Percentiles rank a stretch among this genome's conserved stretches.
Conservation (phyloP, 2,797 vertebrate species). For the Leptatherina wallacei region DNA sequence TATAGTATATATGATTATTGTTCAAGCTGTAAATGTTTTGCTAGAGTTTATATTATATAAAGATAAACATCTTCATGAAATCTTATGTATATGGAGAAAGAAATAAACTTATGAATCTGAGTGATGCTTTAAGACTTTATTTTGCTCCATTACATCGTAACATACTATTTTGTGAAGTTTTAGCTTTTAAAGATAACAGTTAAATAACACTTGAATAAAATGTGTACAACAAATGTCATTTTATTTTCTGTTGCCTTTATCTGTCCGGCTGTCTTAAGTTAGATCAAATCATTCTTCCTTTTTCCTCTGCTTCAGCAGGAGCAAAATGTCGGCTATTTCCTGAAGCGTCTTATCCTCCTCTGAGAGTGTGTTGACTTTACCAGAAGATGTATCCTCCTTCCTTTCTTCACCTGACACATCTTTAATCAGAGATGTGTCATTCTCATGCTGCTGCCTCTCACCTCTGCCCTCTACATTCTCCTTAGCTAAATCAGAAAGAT, state of each 20-base stretch:
- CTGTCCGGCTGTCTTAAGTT: neutral
- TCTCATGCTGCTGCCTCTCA: slow-evolving; percentile 35
- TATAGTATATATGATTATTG: slow-evolving; percentile 88
- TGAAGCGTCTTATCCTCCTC: slow-evolving; percentile 65
- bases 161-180: slow-evolving; percentile 5
- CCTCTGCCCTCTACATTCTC: slow-evolving; percentile 19
- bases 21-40: slow-evolving; percentile 90
- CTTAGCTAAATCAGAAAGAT: slow-evolving; percentile 30
- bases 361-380: slow-evolving; percentile 32
- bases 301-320: slow-evolving; percentile 68
- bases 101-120: slow-evolving; percentile 73
- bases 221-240: neutral
- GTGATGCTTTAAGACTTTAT: slow-evolving; percentile 48
- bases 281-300: slow-evolving; percentile 10
- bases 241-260: neutral
- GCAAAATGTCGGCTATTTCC: slow-evolving; percentile 75
- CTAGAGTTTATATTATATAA: slow-evolving; percentile 90
- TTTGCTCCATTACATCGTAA: slow-evolving; percentile 21
- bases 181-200: slow-evolving; percentile 3
- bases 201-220: neutral
- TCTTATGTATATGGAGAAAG: slow-evolving; percentile 83
- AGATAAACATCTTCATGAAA: slow-evolving; percentile 84
- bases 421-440: slow-evolving; percentile 29
- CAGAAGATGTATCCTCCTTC: neutral
- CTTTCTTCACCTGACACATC: slow-evolving; percentile 1